These are phyloP conservation scores for Caenorhabditis parvicauda DNA, from an alignment of 2,888 invertebrate genomes.

Conservation along the genomic window DNA sequence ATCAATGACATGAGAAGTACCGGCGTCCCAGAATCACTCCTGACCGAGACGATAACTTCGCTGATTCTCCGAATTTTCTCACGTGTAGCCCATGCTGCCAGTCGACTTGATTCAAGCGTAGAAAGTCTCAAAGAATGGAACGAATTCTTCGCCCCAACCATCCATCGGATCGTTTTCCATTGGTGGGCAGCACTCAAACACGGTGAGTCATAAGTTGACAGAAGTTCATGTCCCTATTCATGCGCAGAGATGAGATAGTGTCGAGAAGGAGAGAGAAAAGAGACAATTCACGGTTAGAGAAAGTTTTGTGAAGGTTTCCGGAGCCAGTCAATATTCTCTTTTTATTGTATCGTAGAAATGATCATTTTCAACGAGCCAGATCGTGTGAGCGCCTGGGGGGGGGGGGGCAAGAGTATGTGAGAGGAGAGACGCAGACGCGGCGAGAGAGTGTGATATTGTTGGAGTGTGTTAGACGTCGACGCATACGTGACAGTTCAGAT, in stretches of 20 bases:
- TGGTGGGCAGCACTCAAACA: conserved; percentile 12
- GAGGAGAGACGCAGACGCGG: too few species aligned
- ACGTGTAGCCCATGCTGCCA: not conserved
- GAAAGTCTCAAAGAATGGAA: conserved; percentile 21
- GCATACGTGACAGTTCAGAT: not conserved
- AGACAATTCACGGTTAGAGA: too few species aligned
- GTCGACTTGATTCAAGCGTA: not conserved
- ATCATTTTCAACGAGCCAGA: too few species aligned
- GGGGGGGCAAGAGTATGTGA: too few species aligned
- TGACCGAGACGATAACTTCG: conserved; percentile 6
- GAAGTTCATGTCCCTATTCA: too few species aligned
- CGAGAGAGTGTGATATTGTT: not conserved
- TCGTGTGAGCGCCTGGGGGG: too few species aligned
- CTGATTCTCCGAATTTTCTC: conserved; percentile 8
- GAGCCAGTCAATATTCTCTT: too few species aligned
- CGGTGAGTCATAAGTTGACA: too few species aligned
- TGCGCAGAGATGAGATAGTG: too few species aligned
- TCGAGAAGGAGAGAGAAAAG: too few species aligned
- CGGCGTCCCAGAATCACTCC: not conserved
- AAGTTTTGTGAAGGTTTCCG: too few species aligned
- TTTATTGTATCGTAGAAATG: too few species aligned
- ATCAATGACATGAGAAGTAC: not conserved
- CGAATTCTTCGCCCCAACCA: conserved; percentile 18
- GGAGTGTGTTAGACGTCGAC: not conserved
- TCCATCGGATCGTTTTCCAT: conserved; percentile 2